Conservation (phyloP, 2,113 vertebrate species). For the Cochlearius cochlearius region DNA sequence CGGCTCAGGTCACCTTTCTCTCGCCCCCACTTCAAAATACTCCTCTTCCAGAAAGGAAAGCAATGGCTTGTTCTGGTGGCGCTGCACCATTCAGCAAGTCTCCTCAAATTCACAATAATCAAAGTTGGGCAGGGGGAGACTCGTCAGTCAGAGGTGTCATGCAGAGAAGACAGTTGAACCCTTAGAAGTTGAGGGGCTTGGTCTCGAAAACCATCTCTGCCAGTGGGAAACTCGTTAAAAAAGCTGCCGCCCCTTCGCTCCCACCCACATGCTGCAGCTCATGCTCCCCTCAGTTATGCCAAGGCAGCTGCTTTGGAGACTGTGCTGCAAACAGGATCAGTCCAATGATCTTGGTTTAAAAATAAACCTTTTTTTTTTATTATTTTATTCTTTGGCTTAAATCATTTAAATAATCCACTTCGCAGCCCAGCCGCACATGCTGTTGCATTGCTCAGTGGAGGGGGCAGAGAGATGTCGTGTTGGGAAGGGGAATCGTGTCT, state of each 20-base stretch:
- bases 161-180: neutral
- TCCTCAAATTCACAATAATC: neutral
- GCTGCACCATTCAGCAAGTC: neutral
- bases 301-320: slow-evolving; percentile 8
- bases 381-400: neutral
- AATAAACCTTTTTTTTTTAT: neutral
- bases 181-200: neutral
- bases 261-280: neutral
- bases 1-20: slow-evolving; percentile 7
- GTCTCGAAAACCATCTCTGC: neutral
- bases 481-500: neutral
- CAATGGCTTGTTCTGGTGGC: neutral
- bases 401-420: neutral
- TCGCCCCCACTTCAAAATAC: neutral
- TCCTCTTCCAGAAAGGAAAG: neutral
- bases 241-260: neutral
- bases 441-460: neutral
- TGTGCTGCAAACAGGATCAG: neutral
- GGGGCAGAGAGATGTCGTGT: neutral
- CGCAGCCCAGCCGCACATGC: neutral
- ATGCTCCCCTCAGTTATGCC: neutral
- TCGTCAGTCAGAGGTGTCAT: neutral
- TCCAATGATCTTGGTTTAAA: neutral
- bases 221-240: neutral
- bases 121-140: neutral